These are phyloP conservation scores for Pangasius djambal DNA, from an alignment of 2,797 vertebrate species.

Conservation along the genomic window DNA sequence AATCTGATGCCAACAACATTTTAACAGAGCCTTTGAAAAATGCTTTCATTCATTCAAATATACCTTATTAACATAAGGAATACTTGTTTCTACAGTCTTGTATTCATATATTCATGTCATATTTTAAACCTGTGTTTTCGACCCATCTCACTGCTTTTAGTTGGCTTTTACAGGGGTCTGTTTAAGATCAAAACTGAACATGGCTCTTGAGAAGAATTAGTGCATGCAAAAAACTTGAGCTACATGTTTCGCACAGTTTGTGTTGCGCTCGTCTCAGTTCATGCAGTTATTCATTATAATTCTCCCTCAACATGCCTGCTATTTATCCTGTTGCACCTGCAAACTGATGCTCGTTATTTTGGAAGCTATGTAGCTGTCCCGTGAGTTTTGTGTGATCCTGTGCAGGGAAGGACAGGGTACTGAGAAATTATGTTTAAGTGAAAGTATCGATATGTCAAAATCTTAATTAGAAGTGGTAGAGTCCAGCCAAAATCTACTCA, in stretches of 20 bases:
- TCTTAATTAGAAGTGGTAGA: neutral
- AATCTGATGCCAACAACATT: neutral
- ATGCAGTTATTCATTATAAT: too few relatives aligned
- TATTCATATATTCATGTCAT: neutral
- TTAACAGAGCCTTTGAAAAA: neutral
- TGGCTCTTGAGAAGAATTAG: neutral
- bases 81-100: neutral
- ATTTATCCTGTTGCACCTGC: too few relatives aligned
- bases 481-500: neutral
- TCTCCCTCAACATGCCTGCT: too few relatives aligned
- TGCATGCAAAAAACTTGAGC: neutral
- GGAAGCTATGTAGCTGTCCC: neutral
- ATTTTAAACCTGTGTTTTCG: neutral
- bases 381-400: neutral
- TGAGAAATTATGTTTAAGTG: neutral
- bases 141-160: neutral
- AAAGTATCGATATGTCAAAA: neutral
- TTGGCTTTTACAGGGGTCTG: too few relatives aligned
- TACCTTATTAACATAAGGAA: neutral
- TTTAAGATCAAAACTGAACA: neutral
- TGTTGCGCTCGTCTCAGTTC: neutral
- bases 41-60: neutral
- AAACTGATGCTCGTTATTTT: neutral
- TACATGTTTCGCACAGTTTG: neutral
- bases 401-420: neutral